phyloP scores from a whole-genome alignment of 2,888 invertebrate species.

The Pherbina coryleti region DNA sequence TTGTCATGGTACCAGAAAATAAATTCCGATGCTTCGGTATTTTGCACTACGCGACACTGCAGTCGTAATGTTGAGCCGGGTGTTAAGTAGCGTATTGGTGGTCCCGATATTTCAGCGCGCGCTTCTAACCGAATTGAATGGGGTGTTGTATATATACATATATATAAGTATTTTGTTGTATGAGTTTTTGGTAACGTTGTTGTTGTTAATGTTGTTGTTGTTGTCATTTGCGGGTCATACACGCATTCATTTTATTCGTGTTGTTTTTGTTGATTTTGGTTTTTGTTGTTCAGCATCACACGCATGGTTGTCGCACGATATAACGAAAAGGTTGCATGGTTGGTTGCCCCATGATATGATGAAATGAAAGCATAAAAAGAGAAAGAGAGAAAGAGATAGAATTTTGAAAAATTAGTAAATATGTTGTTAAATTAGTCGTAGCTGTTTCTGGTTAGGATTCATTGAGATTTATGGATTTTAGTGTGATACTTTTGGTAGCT shows the following conservation, averaged over 20 bases:
- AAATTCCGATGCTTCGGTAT: conserved; percentile 86
- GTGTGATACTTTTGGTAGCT: not conserved
- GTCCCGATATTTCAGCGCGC: conserved; percentile 87
- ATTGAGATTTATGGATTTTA: not conserved
- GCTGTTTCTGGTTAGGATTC: not conserved
- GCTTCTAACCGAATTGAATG: conserved; percentile 76
- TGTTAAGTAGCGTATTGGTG: conserved; percentile 87
- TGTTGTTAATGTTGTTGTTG: conserved; percentile 14
- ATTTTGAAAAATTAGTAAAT: conserved; percentile 18
- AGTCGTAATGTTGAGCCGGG: conserved; percentile 86
- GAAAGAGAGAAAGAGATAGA: not conserved
- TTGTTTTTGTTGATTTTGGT: conserved; percentile 9
- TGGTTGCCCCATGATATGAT: not conserved
- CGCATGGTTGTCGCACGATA: conserved; percentile 17
- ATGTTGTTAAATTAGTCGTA: not conserved
- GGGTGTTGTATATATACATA: not conserved
- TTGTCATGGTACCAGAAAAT: conserved; percentile 92
- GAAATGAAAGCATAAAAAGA: conserved; percentile 9
- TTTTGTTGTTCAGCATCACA: conserved; percentile 18
- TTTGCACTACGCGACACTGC: conserved; percentile 85
- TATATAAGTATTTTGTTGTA: conserved; percentile 22
- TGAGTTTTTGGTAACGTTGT: conserved; percentile 17
- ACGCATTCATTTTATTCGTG: not conserved
- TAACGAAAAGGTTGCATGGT: conserved; percentile 27
- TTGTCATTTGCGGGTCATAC: conserved; percentile 5